Base-by-base conservation (phyloP, 2,888 invertebrate genomes). In the Thumatha senex region DNA sequence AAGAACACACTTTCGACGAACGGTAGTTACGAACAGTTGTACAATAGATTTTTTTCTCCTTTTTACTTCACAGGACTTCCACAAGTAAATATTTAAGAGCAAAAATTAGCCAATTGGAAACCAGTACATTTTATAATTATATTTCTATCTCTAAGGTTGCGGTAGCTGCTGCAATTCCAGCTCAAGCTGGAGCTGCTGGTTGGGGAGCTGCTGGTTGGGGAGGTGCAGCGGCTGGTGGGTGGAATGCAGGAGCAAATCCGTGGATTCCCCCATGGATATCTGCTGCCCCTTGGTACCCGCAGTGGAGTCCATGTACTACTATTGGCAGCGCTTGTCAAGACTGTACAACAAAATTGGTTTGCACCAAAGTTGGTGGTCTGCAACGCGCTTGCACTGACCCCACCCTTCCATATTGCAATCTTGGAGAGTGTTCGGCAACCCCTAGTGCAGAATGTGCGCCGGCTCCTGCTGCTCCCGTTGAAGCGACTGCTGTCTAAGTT, bases 351-450 rank as follows among this genome's bases (percentile, higher is more conserved):
- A 89, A 74, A 54, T 40, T 78, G 1, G 76, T 87, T 10, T 90
- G 91, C 74, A 89, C 89, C 0, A 87, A 87, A 58, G 55, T 89
- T 15, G 89, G 91, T 3, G 86, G 82, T 2, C 58, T 90, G 0
- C 73, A 82, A 46, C 76, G 73, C 10, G 61, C 82, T 8, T 91
- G 91, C 65, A 62, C 72, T 1, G 91, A 90, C 64, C 89, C 90
- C 0, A 74, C 82, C 1, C 59, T 83, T 13, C 91, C 91, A 0
- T 78, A 85, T 69, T 91, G 91, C 74, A 89, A 89, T 70, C 74
- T 84, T 9, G 91, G 91, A n/a, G 77, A 78, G 50, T 91, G 91
- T 70, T 89, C 91, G 0, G 89, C 88, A 7, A 89, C 89, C 0
- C 88, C 91, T 0, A 54, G 86, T 1, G 80, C 61, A 0, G 86